A percentile compares a stretch with the other conserved stretches of the same genome.
Evolutionary conservation across 1,140 invertebrate genomes (phyloP).

Genomic region (Cydia pomonella): DNA sequence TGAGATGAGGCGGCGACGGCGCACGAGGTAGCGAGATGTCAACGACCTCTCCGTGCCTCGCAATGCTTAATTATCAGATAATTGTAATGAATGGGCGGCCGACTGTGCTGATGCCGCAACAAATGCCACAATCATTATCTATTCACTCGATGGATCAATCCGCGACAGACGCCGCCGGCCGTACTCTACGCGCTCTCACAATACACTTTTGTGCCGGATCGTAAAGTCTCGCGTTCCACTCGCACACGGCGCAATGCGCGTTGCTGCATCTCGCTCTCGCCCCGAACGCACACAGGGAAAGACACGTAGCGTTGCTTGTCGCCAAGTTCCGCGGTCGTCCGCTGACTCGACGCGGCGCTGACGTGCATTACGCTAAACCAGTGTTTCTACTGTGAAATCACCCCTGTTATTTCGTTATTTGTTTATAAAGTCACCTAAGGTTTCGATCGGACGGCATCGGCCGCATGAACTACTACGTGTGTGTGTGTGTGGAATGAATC

Average conservation of each 20-base stretch:
- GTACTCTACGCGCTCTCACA: slow-evolving; percentile 64
- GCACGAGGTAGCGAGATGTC: slow-evolving; percentile 41
- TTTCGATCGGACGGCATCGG: slow-evolving; percentile 57
- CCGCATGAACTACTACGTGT: slow-evolving; percentile 61
- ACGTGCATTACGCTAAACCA: slow-evolving; percentile 67
- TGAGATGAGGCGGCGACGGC: slow-evolving; percentile 19
- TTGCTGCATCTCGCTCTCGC: slow-evolving; percentile 37
- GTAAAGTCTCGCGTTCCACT: slow-evolving; percentile 47
- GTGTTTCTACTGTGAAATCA: slow-evolving; percentile 73
- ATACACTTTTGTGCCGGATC: slow-evolving; percentile 65
- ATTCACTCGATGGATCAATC: slow-evolving; percentile 62
- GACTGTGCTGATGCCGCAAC: slow-evolving; percentile 43
- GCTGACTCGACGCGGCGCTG: slow-evolving; percentile 75
- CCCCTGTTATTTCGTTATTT: slow-evolving; percentile 77
- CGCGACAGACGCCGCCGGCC: slow-evolving; percentile 54
- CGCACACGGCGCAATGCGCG: neutral
- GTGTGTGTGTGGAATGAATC: slow-evolving; percentile 58
- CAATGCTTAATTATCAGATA: slow-evolving; percentile 59
- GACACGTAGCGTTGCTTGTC: slow-evolving; percentile 67
- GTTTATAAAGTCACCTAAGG: slow-evolving; percentile 56
- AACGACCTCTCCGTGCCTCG: slow-evolving; percentile 53
- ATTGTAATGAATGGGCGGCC: slow-evolving; percentile 64
- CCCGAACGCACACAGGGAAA: slow-evolving; percentile 55
- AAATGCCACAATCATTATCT: slow-evolving; percentile 62
- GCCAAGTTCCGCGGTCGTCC: slow-evolving; percentile 70